phyloP scores from a whole-genome alignment of 2,888 invertebrate genomes.

The Leucoma salicis region DNA sequence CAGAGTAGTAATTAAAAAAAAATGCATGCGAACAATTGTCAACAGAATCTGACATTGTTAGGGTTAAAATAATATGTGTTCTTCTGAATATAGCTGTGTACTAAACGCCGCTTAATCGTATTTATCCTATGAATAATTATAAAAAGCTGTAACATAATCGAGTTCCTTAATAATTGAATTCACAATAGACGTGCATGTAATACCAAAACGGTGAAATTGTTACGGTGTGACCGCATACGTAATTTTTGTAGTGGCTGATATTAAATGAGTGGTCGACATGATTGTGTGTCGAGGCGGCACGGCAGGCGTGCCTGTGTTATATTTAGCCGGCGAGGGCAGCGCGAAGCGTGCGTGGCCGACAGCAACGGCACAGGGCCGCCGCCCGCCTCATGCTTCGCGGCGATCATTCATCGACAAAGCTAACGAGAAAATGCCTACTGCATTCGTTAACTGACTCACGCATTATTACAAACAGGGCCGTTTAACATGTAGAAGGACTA shows the following conservation, averaged over 20 bases:
- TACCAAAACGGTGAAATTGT: background rate
- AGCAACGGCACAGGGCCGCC: slow-evolving; percentile 48
- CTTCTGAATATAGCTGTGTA: no score
- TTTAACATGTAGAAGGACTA: no score
- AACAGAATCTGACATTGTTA: no score
- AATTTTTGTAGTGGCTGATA: slow-evolving; percentile 39
- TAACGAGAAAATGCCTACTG: slow-evolving; percentile 35
- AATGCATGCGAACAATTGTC: no score
- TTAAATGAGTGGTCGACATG: slow-evolving; percentile 62
- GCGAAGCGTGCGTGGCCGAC: slow-evolving; percentile 42
- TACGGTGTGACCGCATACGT: slow-evolving; percentile 16
- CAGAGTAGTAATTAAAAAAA: no score
- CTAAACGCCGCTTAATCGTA: no score
- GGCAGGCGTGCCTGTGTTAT: slow-evolving; percentile 74
- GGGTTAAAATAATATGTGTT: no score
- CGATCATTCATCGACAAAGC: slow-evolving; percentile 60
- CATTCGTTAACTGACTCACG: slow-evolving; percentile 18
- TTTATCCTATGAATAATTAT: no score
- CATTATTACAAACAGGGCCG: no score
- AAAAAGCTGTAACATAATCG: no score
- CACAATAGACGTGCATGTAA: background rate
- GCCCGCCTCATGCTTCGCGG: slow-evolving; percentile 33
- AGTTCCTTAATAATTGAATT: background rate
- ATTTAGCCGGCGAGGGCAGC: slow-evolving; percentile 75
- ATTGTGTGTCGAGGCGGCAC: slow-evolving; percentile 63